Percentiles rank a stretch among this genome's conserved stretches.
phyloP scores from a whole-genome alignment of 2,888 invertebrate genomes.

The Acanthococcus lagerstroemiae region DNA sequence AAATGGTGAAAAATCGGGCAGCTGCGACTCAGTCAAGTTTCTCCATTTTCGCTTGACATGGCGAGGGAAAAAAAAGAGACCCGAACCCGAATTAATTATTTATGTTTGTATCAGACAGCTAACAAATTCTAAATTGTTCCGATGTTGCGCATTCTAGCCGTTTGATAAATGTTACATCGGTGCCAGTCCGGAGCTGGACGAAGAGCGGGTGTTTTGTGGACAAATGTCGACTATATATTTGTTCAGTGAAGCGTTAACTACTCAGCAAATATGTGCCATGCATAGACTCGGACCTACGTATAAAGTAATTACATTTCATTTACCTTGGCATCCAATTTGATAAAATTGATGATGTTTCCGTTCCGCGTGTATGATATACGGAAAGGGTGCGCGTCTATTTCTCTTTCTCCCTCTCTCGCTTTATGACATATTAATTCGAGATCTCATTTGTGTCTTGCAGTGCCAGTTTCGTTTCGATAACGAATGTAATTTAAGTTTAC shows the following conservation, averaged over 20 bases:
- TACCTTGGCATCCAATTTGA: neutral
- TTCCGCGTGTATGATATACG: too few species aligned
- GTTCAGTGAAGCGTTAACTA: constrained; percentile 92
- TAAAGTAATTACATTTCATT: constrained; percentile 57
- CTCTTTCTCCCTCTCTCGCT: neutral
- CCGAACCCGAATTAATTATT: constrained; percentile 3
- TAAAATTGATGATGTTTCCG: neutral
- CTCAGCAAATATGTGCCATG: constrained; percentile 97
- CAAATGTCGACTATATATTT: constrained; percentile 99
- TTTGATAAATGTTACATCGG: constrained; percentile 99
- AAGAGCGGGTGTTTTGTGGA: constrained; percentile 95
- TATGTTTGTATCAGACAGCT: constrained; percentile 1
- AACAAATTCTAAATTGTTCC: constrained; percentile 1
- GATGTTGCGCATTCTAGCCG: constrained; percentile 53
- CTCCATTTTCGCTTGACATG: too few species aligned
- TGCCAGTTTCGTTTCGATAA: constrained; percentile 99
- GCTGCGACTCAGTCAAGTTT: too few species aligned
- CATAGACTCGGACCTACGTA: constrained; percentile 97
- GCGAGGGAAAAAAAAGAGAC: too few species aligned
- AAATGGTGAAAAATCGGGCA: too few species aligned
- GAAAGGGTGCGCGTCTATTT: too few species aligned
- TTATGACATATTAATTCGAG: neutral
- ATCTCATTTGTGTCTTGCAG: constrained; percentile 48
- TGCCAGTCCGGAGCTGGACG: constrained; percentile 90
- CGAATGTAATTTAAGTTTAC: constrained; percentile 94